Conservation (phyloP, 2,888 invertebrate species). For the Dilophus febrilis region DNA sequence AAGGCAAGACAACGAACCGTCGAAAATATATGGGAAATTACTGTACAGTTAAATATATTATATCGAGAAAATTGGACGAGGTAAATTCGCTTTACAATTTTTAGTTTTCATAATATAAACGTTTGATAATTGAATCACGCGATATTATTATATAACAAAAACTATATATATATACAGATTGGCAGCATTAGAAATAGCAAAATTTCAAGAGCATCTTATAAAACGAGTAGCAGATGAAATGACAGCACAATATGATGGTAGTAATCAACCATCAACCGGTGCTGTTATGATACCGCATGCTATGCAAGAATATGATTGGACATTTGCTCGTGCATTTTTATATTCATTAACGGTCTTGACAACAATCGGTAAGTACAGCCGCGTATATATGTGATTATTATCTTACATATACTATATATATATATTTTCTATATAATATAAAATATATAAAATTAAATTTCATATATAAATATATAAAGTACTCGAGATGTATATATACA, state of each 20-base stretch:
- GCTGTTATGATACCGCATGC: constrained; percentile 26
- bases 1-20: constrained; percentile 53
- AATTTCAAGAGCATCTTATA: constrained; percentile 70
- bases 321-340: constrained; percentile 77
- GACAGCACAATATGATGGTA: constrained; percentile 35
- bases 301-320: constrained; percentile 58
- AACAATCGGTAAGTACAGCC: constrained; percentile 62
- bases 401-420: too few species aligned
- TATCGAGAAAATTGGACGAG: constrained; percentile 82
- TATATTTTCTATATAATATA: too few species aligned
- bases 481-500: too few species aligned
- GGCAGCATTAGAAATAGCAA: constrained; percentile 32
- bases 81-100: constrained; percentile 46
- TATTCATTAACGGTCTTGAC: constrained; percentile 89
- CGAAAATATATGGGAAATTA: constrained; percentile 83
- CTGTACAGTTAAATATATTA: constrained; percentile 70
- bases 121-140: neutral
- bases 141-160: neutral
- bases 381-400: too few species aligned
- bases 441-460: too few species aligned
- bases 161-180: constrained; percentile 17
- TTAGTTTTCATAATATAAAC: neutral
- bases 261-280: constrained; percentile 27
- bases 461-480: too few species aligned
- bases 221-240: constrained; percentile 65